These are phyloP conservation scores for Amblyopsis hoosieri DNA, from an alignment of 2,797 vertebrate species.

Conservation along the genomic window DNA sequence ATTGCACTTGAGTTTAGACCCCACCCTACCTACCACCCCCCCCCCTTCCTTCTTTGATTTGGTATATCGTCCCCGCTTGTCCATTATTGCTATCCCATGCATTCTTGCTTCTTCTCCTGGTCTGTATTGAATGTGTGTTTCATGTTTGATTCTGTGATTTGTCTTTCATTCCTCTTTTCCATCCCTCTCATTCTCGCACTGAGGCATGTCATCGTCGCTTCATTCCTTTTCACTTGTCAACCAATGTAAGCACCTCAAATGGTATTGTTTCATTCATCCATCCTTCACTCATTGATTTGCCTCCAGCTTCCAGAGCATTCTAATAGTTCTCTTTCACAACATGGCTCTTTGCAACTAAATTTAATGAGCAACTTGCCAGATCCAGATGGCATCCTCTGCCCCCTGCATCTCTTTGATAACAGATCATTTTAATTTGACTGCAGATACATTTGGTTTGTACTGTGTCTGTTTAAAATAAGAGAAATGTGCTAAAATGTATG, in stretches of 20 bases:
- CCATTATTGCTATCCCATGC: constrained; percentile 10
- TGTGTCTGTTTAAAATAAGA: constrained; percentile 8
- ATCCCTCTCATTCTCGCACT: constrained; percentile 59
- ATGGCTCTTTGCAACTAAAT: not conserved
- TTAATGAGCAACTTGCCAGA: not conserved
- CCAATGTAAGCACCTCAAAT: constrained; percentile 58
- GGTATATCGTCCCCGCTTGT: constrained; percentile 23
- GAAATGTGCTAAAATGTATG: constrained; percentile 2
- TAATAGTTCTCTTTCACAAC: not conserved
- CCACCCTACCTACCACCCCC: constrained; percentile 10
- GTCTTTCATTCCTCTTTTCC: constrained; percentile 61
- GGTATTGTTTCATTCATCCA: not conserved
- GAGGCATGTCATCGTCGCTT: constrained; percentile 48
- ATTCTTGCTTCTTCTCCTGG: constrained; percentile 15
- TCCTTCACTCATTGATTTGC: not conserved
- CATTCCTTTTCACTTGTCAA: constrained; percentile 41
- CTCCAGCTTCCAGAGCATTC: not conserved
- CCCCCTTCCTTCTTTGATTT: constrained; percentile 21
- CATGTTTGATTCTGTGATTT: constrained; percentile 48
- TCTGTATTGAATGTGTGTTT: constrained; percentile 32
- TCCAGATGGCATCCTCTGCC: not conserved
- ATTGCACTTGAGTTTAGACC: constrained; percentile 36
- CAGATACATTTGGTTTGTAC: not conserved
- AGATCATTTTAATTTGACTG: constrained; percentile 3
- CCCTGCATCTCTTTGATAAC: not conserved